Base-by-base conservation (phyloP, 1,140 invertebrate genomes). In the Bicyclus anynana region DNA sequence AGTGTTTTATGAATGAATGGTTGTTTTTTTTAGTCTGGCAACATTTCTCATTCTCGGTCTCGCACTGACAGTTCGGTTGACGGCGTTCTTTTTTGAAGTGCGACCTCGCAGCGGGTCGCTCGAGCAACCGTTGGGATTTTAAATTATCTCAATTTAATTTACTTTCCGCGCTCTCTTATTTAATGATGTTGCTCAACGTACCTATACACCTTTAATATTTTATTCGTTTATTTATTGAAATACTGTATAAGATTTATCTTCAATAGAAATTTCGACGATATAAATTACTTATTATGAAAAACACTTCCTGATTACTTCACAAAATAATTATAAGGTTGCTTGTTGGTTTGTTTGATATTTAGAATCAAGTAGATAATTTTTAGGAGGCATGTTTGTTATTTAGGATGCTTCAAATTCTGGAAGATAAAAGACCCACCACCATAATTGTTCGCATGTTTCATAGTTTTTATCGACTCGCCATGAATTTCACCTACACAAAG, bases 91-190 rank as follows among this genome's bases (percentile, higher is more conserved):
- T 86, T 84, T 81, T 64, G 53, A 80, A 82, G 67, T 72, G 83
- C 81, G 82, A 84, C 76, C 78, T 74, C 82, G 58, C 80, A 78
- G 83, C 85, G 74, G 82, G 85, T 71, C 57, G 68, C 71, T 50
- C 57, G 62, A 53, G 81, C 80, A 81, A 79, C 82, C 79, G 84
- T 81, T 77, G 67, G 55, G 71, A 67, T 65, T 69, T 77, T 71
- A 71, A 86, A 84, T 82, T 79, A 83, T 77, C 75, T 79, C 71
- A 69, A 84, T 88, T 85, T 84, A 86, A 85, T 83, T 79, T 83
- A 67, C 68, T 56, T 59, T 56, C 59, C 53, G 52, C 48, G 52
- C 48, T 47, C 48, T 55, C 38, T 12, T 51, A 51, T 51, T 61
- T 61, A 53, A 61, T 55, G 52, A 50, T 47, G 40, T 55, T 50